Base-by-base conservation (phyloP, 2,113 vertebrate genomes). In the Phylloscopus whistleri region DNA sequence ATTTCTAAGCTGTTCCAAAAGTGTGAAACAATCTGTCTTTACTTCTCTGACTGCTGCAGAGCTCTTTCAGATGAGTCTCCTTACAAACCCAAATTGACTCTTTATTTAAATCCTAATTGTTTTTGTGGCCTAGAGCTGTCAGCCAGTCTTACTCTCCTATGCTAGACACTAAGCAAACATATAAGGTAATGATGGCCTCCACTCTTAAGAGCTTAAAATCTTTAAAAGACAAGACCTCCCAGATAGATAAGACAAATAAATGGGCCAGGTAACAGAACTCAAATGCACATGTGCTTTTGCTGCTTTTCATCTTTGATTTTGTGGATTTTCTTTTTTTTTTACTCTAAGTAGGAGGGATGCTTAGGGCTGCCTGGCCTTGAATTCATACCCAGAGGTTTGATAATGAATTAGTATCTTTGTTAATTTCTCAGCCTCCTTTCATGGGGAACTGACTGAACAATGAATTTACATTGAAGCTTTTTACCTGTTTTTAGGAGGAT, bases 41-140 rank as follows among this genome's bases (percentile, higher is more conserved):
- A 7, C 68, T 75, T 77, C 19, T 24, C 12, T 83, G 53, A 28
- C 63, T 73, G 26, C 43, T 55, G 43, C 46, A 90, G 27, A 48
- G 72, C 23, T 55, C 35, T 94, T 84, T 89, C 55, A 35, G 8
- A 1, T 26, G 27, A 83, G 72, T 37, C 53, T 91, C 26, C 53
- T 66, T 87, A 84, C 75, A 93, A 95, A 92, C 68, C 55, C 44
- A 89, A 80, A 85, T 1, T 56, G 46, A 62, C 58, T 95, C 85
- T 72, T 89, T 83, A 90, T 95, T 97, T 91, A 96, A 93, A 95
- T 86, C 92, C 85, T 96, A 94, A 97, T 97, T 96, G 92, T 95
- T 67, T 94, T 86, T 94, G 93, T 95, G 80, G 95, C 93, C 94
- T 96, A 88, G 87, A 97, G 93, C 93, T 95, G 90, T 97, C 95